Evolutionary conservation across 2,113 vertebrate species (phyloP).

Genomic region (Sula dactylatra): DNA sequence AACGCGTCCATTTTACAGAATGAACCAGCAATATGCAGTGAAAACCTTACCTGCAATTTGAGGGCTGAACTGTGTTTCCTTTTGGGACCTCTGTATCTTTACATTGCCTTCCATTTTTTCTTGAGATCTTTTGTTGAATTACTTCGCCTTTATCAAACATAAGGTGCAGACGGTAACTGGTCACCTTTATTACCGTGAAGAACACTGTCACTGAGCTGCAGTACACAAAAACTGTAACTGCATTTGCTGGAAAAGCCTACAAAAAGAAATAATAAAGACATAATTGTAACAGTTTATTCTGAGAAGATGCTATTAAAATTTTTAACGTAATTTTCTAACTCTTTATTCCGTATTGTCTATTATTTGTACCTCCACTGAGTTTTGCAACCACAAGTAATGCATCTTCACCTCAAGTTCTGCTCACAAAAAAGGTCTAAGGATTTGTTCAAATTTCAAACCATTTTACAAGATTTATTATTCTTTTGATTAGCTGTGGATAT

Average conservation of each 20-base stretch:
- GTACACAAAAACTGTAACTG: slow-evolving; percentile 88
- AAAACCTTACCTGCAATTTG: slow-evolving; percentile 75
- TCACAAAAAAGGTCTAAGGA: not conserved
- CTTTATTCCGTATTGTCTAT: not conserved
- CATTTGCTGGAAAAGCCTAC: slow-evolving; percentile 89
- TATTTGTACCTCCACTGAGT: not conserved
- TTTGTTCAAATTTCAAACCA: not conserved
- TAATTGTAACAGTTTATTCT: not conserved
- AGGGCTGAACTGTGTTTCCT: slow-evolving; percentile 70
- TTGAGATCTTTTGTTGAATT: slow-evolving; percentile 77
- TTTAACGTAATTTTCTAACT: not conserved
- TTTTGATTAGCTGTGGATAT: not conserved
- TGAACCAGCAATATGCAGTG: not conserved
- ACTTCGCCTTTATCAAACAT: slow-evolving; percentile 92
- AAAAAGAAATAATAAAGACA: slow-evolving; percentile 11
- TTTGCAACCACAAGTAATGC: not conserved
- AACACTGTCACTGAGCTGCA: slow-evolving; percentile 87
- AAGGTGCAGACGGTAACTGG: slow-evolving; percentile 92
- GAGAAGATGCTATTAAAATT: not conserved
- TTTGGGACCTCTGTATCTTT: slow-evolving; percentile 76
- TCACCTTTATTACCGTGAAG: slow-evolving; percentile 89
- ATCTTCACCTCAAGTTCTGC: not conserved
- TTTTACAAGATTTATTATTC: not conserved
- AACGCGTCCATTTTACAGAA: not conserved
- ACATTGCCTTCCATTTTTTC: slow-evolving; percentile 74